Evolutionary conservation across 1,140 invertebrate genomes (phyloP).

Genomic region (Drosophila triauraria): DNA sequence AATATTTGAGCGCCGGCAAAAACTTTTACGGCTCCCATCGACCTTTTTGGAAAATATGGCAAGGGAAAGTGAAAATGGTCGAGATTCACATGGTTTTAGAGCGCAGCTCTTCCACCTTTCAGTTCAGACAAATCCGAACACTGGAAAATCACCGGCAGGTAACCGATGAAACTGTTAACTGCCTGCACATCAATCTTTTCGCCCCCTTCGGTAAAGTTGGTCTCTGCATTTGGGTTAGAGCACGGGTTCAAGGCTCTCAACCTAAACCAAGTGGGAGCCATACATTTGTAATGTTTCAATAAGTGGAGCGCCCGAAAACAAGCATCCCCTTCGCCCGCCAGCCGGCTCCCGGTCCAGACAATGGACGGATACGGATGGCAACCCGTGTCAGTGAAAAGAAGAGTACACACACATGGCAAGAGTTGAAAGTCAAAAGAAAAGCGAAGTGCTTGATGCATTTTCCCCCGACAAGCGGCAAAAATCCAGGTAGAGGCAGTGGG

Average conservation of each 20-base stretch:
- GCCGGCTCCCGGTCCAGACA: conserved; percentile 47
- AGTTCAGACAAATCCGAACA: conserved; percentile 52
- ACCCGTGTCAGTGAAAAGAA: conserved; percentile 48
- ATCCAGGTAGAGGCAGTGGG: conserved; percentile 28
- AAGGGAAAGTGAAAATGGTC: conserved; percentile 27
- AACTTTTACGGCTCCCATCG: conserved; percentile 53
- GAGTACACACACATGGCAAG: conserved; percentile 29
- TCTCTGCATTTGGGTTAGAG: conserved; percentile 27
- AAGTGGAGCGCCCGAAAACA: conserved; percentile 38
- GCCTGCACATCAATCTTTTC: conserved; percentile 78
- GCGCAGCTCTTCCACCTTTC: conserved; percentile 39
- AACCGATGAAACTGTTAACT: conserved; percentile 72
- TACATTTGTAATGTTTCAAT: conserved; percentile 76
- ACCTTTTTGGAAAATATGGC: conserved; percentile 41
- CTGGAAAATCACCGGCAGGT: conserved; percentile 62
- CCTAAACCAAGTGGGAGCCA: conserved; percentile 71
- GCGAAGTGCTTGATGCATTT: conserved; percentile 50
- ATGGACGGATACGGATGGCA: conserved; percentile 57
- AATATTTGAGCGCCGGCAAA: conserved; percentile 65
- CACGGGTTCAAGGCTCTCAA: conserved; percentile 46
- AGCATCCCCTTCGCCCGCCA: conserved; percentile 5
- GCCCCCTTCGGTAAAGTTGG: conserved; percentile 27
- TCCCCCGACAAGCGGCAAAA: conserved; percentile 24
- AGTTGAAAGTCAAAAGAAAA: conserved; percentile 72
- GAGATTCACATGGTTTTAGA: conserved; percentile 35